Base-by-base conservation (phyloP, 2,888 invertebrate genomes). In the Pristionchus fissidentatus region DNA sequence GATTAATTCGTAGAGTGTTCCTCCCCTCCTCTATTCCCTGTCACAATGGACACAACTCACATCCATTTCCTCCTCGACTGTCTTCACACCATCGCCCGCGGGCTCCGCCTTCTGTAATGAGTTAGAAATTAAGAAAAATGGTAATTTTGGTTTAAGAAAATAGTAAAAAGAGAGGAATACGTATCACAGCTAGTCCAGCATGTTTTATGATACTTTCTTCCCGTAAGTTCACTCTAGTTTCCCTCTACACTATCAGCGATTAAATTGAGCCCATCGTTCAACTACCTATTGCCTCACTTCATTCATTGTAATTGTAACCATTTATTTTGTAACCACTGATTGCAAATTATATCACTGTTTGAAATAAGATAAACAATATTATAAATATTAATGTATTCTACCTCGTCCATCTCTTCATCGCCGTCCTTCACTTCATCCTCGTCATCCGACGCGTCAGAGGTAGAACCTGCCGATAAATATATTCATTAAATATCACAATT, bases 371-470 rank as follows among this genome's bases (percentile, higher is more conserved):
- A n/a, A n/a, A n/a, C n/a, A n/a, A n/a, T n/a, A n/a, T 49, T 49
- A 49, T 15, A 49, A 49, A 49, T 49, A 15, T 15, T 15, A 49
- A 49, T 10, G 10, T n/a, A 15, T n/a, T 32, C 26, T 10, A 77
- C 62, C 62, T 83, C 46, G n/a, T 46, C 82, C 38, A 60, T 62
- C 49, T 84, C 77, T 46, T 19, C 84, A 55, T 86, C 86, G 70
- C 62, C 82, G 60, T 85, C 83, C 26, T 78, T 83, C 35, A 83
- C 85, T 22, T 85, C 83, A 13, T 85, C 86, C 5, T 88, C 89
- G 35, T 87, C 87, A 29, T 85, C 86, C 2, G 86, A 84, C 29
- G 84, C 85, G 13, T 88, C 89, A 29, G 86, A 52, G 32, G 26
- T 60, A 60, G 38, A 55, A 19, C 79, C 79, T 79, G n/a, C 19